These are phyloP conservation scores for Dendrolimus pini DNA, from an alignment of 2,888 invertebrate species.

Conservation along the genomic window DNA sequence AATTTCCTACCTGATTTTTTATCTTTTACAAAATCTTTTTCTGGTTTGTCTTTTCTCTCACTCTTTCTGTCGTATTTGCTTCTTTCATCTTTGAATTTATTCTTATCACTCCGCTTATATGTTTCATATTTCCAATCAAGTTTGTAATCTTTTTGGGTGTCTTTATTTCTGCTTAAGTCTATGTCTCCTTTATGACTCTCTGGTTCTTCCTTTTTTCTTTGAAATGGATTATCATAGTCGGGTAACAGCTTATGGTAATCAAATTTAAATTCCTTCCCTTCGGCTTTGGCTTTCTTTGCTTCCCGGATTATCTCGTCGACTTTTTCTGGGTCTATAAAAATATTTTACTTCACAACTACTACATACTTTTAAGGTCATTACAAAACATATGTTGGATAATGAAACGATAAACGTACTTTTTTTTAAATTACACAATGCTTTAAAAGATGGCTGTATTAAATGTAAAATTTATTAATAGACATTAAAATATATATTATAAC, in stretches of 20 bases:
- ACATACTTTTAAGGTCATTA: too few species aligned
- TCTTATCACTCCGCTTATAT: constrained; percentile 16
- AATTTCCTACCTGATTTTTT: constrained; percentile 15
- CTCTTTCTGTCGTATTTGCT: constrained; percentile 20
- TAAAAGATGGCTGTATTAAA: too few species aligned
- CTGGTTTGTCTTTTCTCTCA: constrained; percentile 16
- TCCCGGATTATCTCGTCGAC: constrained; percentile 62
- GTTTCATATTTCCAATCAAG: constrained; percentile 1
- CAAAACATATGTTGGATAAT: too few species aligned
- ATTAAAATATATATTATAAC: too few species aligned
- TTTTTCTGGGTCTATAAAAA: constrained; percentile 50
- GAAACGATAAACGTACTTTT: too few species aligned
- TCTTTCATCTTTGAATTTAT: constrained; percentile 18
- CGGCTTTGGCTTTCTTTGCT: constrained; percentile 58
- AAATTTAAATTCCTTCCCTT: constrained; percentile 62
- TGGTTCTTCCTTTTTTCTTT: constrained; percentile 44
- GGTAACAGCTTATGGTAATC: constrained; percentile 61
- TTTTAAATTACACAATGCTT: too few species aligned
- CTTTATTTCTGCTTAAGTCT: constrained; percentile 16
- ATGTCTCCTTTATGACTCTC: constrained; percentile 19
- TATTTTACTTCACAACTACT: not conserved
- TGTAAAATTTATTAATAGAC: too few species aligned
- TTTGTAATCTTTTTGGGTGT: constrained; percentile 22
- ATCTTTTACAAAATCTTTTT: constrained; percentile 18
- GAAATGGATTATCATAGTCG: constrained; percentile 64